Percentiles rank a stretch among this genome's conserved stretches.
Evolutionary conservation across 2,113 vertebrate genomes (phyloP).

Genomic region (Melozone crissalis): DNA sequence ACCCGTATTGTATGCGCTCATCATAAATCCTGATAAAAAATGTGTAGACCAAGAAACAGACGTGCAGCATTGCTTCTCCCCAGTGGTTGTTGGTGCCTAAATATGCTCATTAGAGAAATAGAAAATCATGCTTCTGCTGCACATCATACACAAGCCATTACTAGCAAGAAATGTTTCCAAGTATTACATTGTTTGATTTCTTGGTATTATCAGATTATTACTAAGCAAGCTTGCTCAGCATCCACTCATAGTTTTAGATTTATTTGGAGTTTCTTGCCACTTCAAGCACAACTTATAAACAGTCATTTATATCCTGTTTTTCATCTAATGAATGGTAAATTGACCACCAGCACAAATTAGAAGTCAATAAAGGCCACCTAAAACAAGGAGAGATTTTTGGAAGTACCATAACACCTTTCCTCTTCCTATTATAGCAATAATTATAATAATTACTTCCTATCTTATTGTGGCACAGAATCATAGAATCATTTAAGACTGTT

Average conservation of each 20-base stretch:
- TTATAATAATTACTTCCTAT: background rate
- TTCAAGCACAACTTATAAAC: background rate
- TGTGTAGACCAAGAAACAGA: background rate
- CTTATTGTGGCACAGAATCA: background rate
- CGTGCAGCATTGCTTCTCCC: background rate
- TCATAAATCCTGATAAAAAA: background rate
- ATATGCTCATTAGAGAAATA: background rate
- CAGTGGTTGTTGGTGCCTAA: background rate
- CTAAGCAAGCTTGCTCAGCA: background rate
- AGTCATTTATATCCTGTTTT: background rate
- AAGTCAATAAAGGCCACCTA: background rate
- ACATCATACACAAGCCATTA: background rate
- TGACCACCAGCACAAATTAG: background rate
- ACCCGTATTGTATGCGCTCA: background rate
- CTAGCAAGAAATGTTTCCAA: background rate
- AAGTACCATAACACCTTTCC: background rate
- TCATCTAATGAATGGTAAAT: background rate
- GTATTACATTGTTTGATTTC: background rate
- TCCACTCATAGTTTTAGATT: background rate
- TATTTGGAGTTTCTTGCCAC: background rate
- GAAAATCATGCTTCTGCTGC: background rate
- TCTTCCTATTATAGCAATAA: background rate
- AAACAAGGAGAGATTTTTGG: background rate
- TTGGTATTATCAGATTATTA: background rate
- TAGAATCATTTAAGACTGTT: background rate